Base-by-base conservation (phyloP, 2,797 vertebrate genomes). In the Hyperoplus immaculatus region DNA sequence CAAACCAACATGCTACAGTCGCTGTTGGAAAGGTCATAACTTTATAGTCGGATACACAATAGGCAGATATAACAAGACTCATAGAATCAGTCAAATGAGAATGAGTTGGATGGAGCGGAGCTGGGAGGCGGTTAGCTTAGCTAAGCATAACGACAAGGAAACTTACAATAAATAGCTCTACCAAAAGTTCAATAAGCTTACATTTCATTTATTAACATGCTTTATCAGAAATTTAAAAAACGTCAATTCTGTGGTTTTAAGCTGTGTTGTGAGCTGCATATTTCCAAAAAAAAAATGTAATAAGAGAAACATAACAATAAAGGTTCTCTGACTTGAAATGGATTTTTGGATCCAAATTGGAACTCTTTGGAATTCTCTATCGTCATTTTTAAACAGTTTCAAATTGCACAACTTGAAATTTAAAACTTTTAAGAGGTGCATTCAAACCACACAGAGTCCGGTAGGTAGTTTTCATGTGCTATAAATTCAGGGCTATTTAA, bases 1-100 rank as follows among this genome's bases (percentile, higher is more conserved):
- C 21, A 67, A 63, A 66, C 0, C 36, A 45, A 16, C 8, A 5
- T 74, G 64, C 80, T 36, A 66, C 45, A 56, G 41, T 46, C 68
- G 70, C 76, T 60, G 13, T 7, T 14, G 66, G 36, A 72, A 51
- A 18, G 57, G 42, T 38, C 38, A 64, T 14, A 6, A 50, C 21
- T 51, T 57, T 12, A 46, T 1, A 53, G 43, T 39, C 38, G 6
- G 38, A 14, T 1, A 8, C 42, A 59, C 72, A 72, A 61, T n/a
- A 18, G 38, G 16, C 14, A 21, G 21, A 51, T 46, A 61, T 38
- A 14, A 9, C 13, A 10, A 9, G 45, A 49, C 18, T 14, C 15
- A 14, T 49, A 18, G 43, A 39, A n/a, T 46, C 16, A 43, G 42
- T 1, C 0, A 6, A 39, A 16, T 58, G 1, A 59, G 18, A n/a